Percentiles rank a stretch among this genome's conserved stretches.
These are phyloP conservation scores for Cerastis leucographa DNA, from an alignment of 2,888 invertebrate genomes.

Conservation along the genomic window DNA sequence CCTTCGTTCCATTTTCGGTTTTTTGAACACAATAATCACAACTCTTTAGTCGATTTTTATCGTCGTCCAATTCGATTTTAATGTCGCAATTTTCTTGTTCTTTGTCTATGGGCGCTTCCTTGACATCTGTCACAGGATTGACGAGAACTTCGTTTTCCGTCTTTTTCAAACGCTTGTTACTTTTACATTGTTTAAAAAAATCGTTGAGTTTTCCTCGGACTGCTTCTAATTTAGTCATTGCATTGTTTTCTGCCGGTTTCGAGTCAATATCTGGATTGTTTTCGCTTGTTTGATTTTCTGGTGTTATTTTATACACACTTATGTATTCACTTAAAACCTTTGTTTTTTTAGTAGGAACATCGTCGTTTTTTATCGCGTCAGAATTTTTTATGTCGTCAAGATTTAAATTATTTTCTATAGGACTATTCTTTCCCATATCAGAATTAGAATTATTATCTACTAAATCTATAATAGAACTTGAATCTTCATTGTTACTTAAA, in stretches of 20 bases:
- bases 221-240: slow-evolving; percentile 42
- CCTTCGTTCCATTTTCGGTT: slow-evolving; percentile 36
- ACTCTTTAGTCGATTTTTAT: slow-evolving; percentile 54
- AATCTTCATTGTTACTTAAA: slow-evolving; percentile 20
- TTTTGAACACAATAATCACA: slow-evolving; percentile 49
- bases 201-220: slow-evolving; percentile 54
- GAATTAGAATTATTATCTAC: slow-evolving; percentile 17
- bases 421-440: slow-evolving; percentile 10
- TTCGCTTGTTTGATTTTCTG: slow-evolving; percentile 19
- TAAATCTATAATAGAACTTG: slow-evolving; percentile 11
- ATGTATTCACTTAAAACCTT: slow-evolving; percentile 66
- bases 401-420: slow-evolving; percentile 11
- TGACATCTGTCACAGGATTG: slow-evolving; percentile 47
- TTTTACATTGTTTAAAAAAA: slow-evolving; percentile 73
- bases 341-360: slow-evolving; percentile 32
- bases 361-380: not conserved
- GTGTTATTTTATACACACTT: slow-evolving; percentile 72
- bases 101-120: slow-evolving; percentile 36
- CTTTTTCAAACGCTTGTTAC: slow-evolving; percentile 52
- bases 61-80: slow-evolving; percentile 20
- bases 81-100: slow-evolving; percentile 39
- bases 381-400: slow-evolving; percentile 15
- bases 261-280: not conserved
- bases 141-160: slow-evolving; percentile 25
- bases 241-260: slow-evolving; percentile 20